Percentiles rank a stretch among this genome's conserved stretches.
Evolutionary conservation across 2,113 vertebrate species (phyloP).

Genomic region (Microcebus jonahi): DNA sequence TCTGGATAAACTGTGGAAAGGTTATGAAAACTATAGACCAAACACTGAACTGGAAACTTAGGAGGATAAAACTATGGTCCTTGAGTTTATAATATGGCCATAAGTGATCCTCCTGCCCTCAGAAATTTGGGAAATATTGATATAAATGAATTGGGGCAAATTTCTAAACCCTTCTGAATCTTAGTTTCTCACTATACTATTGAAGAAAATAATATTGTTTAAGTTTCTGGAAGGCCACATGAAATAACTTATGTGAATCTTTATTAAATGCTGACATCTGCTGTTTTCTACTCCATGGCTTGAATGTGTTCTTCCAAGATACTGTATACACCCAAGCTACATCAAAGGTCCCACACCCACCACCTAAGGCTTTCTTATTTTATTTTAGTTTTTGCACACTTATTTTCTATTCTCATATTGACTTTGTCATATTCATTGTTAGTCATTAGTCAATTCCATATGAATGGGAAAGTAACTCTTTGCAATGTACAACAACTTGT

Average conservation of each 20-base stretch:
- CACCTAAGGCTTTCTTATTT: not conserved
- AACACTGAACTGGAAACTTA: not conserved
- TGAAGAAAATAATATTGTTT: not conserved
- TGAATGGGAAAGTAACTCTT: not conserved
- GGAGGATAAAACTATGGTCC: not conserved
- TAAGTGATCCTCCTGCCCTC: not conserved
- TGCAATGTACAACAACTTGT: not conserved
- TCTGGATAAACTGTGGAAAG: not conserved
- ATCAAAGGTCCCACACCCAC: fast-evolving
- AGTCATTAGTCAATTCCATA: not conserved
- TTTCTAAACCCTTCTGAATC: not conserved
- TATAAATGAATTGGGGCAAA: not conserved
- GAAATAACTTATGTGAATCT: not conserved
- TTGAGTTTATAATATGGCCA: not conserved
- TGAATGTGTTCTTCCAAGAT: not conserved
- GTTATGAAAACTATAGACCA: not conserved
- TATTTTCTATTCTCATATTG: not conserved
- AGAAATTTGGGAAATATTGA: not conserved
- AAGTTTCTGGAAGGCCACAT: not conserved
- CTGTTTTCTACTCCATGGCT: fast-evolving
- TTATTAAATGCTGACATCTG: not conserved
- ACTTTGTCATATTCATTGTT: not conserved
- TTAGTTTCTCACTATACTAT: not conserved
- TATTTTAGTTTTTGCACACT: not conserved
- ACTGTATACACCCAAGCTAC: fast-evolving